Evolutionary conservation across 2,797 vertebrate genomes (phyloP).

Genomic region (Micropoecilia bifurca): DNA sequence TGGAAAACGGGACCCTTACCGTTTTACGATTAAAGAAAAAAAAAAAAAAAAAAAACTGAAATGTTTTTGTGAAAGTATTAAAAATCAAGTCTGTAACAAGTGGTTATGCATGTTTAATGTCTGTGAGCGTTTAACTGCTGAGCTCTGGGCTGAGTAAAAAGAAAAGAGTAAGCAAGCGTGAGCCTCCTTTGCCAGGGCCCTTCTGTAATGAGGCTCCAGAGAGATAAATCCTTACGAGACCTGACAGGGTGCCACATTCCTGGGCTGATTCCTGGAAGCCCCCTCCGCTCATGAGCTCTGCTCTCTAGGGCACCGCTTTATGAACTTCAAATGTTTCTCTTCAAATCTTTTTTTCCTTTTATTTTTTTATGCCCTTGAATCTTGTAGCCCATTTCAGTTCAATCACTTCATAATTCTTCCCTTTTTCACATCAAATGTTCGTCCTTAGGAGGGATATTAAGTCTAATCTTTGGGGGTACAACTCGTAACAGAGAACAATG

Average conservation of each 20-base stretch:
- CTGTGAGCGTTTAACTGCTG: constrained; percentile 17
- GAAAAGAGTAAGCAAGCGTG: constrained; percentile 40
- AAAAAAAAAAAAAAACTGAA: not conserved
- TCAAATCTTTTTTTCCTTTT: constrained; percentile 13
- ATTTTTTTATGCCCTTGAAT: not conserved
- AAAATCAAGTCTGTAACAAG: constrained; percentile 17
- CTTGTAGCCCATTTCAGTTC: constrained; percentile 33
- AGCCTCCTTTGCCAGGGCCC: constrained; percentile 59
- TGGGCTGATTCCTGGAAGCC: constrained; percentile 56
- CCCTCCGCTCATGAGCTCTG: constrained; percentile 46
- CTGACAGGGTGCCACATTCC: constrained; percentile 82
- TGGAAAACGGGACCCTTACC: not conserved
- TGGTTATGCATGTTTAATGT: constrained; percentile 20
- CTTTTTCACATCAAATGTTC: constrained; percentile 16
- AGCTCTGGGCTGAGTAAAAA: constrained; percentile 32
- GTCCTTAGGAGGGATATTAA: constrained; percentile 12
- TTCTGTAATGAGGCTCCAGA: constrained; percentile 72
- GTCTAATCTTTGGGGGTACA: not conserved
- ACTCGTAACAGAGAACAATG: not conserved
- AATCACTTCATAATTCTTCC: constrained; percentile 33
- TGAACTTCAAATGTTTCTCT: constrained; percentile 59
- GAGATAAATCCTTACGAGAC: constrained; percentile 79
- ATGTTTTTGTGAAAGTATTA: constrained; percentile 3
- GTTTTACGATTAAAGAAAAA: not conserved
- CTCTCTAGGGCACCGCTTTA: constrained; percentile 57